Evolutionary conservation across 2,113 vertebrate genomes (phyloP).

Genomic region (Shinisaurus crocodilurus): DNA sequence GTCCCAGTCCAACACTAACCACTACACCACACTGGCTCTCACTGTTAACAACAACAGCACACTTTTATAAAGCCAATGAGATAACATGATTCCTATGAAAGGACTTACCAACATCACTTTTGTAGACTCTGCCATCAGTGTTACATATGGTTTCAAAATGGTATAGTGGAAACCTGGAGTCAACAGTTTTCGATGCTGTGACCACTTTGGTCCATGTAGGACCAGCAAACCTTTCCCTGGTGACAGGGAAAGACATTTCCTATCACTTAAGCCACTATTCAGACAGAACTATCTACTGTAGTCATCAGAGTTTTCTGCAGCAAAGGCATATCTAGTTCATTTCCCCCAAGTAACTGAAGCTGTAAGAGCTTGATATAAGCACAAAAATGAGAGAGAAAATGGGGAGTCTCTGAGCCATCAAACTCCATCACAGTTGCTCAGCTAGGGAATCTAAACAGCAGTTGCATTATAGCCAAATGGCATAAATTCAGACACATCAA

Average conservation of each 20-base stretch:
- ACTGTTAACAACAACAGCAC: background rate
- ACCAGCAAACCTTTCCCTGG: slow-evolving; percentile 85
- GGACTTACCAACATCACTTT: slow-evolving; percentile 82
- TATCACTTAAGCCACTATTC: background rate
- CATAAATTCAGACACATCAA: background rate
- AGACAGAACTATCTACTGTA: background rate
- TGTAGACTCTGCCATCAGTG: slow-evolving; percentile 77
- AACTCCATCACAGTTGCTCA: background rate
- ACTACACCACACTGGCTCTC: no score
- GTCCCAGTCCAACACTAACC: no score
- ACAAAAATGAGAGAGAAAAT: background rate
- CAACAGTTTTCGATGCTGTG: slow-evolving; percentile 81
- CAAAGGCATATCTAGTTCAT: background rate
- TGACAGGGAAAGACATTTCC: background rate
- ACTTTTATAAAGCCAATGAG: background rate
- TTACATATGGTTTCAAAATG: slow-evolving; percentile 83
- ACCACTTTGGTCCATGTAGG: slow-evolving; percentile 83
- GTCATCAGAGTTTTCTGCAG: background rate
- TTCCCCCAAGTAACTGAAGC: background rate
- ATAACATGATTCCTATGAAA: background rate
- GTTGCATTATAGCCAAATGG: background rate
- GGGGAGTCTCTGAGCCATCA: background rate
- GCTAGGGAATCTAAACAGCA: background rate
- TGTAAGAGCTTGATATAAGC: background rate
- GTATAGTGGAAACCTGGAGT: slow-evolving; percentile 88